Base-by-base conservation (phyloP, 2,797 vertebrate species). In the Pseudomugil tenellus region DNA sequence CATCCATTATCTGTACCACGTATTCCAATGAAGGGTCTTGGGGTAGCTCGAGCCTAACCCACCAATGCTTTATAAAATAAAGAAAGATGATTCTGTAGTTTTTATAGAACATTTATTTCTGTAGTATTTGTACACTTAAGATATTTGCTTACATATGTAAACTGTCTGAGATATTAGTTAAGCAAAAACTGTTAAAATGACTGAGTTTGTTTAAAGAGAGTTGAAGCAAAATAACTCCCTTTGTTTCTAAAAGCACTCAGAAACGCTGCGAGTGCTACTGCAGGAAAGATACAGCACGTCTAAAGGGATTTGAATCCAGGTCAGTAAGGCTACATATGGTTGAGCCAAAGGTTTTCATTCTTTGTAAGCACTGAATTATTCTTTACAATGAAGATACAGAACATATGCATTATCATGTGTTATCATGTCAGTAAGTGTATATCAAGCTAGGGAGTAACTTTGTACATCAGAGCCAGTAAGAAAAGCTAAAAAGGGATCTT, bases 241-340 rank as follows among this genome's bases (percentile, higher is more conserved):
- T 59, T 69, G 23, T 64, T 67, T 57, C 13, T 51, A 29, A 59
- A 84, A 54, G 32, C 41, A 53, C 51, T 49, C 16, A 35, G 72
- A 76, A 62, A 74, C 31, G 72, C 72, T 71, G 51, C 59, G 61
- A 74, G 57, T 67, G 43, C 23, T 74, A 37, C 71, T 83, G 67
- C 9, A 76, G 67, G 67, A 34, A 46, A 64, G 74, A 76, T 14
- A 31, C 10, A 53, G 28, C 43, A 23, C 34, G 65, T 70, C 55
- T 72, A 17, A 0, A 66, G 72, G 79, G 75, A 82, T 75, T 75
- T 72, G 48, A 79, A 80, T 77, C 51, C 54, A 77, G 63, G 67
- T 16, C 60, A 72, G 61, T 35, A 58, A 64, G 39, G 26, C 28
- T 67, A 17, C 32, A 63, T 55, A 28, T 13, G 41, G 21, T 46